Conservation (phyloP, 2,888 invertebrate species). For the Resseliella maxima region DNA sequence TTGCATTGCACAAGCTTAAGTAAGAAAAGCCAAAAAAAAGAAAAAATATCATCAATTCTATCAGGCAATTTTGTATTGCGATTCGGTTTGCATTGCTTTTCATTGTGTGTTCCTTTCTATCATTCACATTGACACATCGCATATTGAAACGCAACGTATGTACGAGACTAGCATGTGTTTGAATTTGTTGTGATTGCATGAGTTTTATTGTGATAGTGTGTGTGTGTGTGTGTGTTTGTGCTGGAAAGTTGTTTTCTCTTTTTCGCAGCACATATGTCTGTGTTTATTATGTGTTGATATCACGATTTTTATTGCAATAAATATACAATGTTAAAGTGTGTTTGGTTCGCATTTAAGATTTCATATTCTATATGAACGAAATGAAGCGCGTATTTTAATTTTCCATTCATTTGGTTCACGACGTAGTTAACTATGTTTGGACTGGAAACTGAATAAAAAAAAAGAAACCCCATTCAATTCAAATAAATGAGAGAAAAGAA, state of each 20-base stretch:
- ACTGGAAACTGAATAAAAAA: not conserved
- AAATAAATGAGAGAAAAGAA: too few species aligned
- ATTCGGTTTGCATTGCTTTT: not conserved
- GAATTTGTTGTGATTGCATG: too few species aligned
- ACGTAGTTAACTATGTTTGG: not conserved
- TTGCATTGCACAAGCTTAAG: not conserved
- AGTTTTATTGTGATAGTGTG: not conserved
- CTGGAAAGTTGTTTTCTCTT: not conserved
- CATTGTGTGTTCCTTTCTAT: too few species aligned
- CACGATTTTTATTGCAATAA: not conserved
- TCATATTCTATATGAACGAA: not conserved
- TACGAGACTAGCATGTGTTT: not conserved
- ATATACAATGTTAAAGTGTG: not conserved
- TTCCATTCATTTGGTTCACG: not conserved
- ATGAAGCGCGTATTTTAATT: slow-evolving; percentile 15
- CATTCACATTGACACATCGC: not conserved
- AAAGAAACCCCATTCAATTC: not conserved
- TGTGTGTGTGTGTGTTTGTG: not conserved
- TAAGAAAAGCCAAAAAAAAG: not conserved
- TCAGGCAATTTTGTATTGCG: not conserved
- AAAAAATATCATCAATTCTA: not conserved
- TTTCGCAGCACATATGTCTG: too few species aligned
- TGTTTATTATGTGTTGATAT: too few species aligned
- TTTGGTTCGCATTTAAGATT: not conserved
- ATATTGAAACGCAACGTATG: too few species aligned